Conservation (phyloP, 2,797 vertebrate genomes). For the Babyrousa celebensis region DNA sequence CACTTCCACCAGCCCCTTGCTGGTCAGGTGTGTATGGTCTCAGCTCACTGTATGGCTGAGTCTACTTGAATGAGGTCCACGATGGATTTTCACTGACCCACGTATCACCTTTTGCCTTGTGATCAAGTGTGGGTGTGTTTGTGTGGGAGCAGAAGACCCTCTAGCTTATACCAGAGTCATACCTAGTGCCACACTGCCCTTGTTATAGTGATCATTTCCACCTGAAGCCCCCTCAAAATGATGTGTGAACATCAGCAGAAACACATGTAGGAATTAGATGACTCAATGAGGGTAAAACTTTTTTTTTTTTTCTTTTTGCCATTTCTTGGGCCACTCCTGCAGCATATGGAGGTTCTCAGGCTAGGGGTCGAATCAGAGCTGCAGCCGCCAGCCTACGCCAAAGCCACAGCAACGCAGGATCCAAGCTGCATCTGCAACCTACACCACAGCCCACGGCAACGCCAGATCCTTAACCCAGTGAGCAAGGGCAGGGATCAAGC, state of each 20-base stretch:
- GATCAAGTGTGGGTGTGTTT: background rate
- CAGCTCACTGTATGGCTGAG: background rate
- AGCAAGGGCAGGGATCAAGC: too few relatives aligned
- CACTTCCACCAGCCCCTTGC: background rate
- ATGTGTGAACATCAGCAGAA: background rate
- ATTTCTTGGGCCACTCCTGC: too few relatives aligned
- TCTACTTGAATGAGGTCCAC: background rate
- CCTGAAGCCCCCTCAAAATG: background rate
- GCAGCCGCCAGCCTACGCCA: too few relatives aligned
- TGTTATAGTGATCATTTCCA: background rate
- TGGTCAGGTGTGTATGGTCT: background rate
- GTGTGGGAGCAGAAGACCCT: background rate
- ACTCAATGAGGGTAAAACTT: background rate
- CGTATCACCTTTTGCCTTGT: background rate
- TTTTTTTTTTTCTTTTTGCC: background rate
- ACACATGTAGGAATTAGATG: background rate
- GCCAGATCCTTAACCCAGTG: too few relatives aligned
- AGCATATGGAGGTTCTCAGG: too few relatives aligned
- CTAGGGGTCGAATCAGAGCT: too few relatives aligned
- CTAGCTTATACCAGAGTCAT: background rate
- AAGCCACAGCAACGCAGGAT: too few relatives aligned
- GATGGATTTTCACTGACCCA: background rate
- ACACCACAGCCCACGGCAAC: too few relatives aligned
- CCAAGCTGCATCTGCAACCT: too few relatives aligned
- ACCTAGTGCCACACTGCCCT: background rate